Base-by-base conservation (phyloP, 2,113 vertebrate genomes). In the Paramormyrops kingsleyae region DNA sequence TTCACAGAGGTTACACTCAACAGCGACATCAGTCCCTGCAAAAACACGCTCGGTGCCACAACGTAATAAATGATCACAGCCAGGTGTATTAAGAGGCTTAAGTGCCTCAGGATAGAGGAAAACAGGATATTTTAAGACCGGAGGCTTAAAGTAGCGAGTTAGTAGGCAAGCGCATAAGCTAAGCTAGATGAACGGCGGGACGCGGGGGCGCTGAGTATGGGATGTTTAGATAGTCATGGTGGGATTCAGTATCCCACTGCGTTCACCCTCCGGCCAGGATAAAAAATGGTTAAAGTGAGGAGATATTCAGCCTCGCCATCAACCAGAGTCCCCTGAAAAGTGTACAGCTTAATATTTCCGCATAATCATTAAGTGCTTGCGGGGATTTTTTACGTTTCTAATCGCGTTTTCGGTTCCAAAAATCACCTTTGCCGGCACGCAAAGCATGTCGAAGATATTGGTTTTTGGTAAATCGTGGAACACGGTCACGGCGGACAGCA, bases 141-240 rank as follows among this genome's bases (percentile, higher is more conserved):
- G 84, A 50, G 83, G 83, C 77, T 84, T 46, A 84, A 84, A 84
- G 44, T 42, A 84, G 83, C 44, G 44, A 31, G 42, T 52, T 52
- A 87, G 52, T 87, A n/a, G 42, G 31, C 39, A 47, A 13, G 39
- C 9, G 85, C 27, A 74, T 89, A 62, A 74, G 53, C 24, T 70
- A 70, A 85, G 87, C 53, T 87, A 74, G 77, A 85, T 47, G 46
- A 46, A 83, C 84, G 80, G 87, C 46, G 47, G 31, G 39, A 10
- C 49, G 49, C 52, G 85, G 49, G 62, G 31, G 50, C 46, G 90
- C 85, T 31, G 10, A 31, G n/a, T 70, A 91, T 90, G 85, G 90
- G 50, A 21, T 90, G 90, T 90, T 92, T 88, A 52, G 74, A 91
- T 88, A 87, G 90, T 66, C 70, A 27, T 87, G 86, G 89, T 90